These are phyloP conservation scores for Dinoponera quadriceps DNA, from an alignment of 1,140 invertebrate species.

Conservation along the genomic window DNA sequence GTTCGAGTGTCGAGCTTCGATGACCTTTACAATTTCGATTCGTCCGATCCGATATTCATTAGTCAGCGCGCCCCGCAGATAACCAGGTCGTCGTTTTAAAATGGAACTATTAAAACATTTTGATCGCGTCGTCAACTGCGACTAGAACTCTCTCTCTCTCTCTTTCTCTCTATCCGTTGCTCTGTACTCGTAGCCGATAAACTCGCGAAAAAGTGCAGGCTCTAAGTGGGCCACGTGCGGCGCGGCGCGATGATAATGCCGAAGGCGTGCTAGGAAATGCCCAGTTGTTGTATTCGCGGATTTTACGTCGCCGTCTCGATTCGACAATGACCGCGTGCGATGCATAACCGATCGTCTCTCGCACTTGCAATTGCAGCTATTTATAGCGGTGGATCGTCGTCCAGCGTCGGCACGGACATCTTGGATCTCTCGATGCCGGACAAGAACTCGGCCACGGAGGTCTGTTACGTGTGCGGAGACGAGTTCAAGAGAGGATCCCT, in stretches of 20 bases:
- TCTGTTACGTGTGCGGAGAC: conserved; percentile 95
- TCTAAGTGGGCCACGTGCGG: conserved; percentile 78
- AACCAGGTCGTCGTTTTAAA: conserved; percentile 53
- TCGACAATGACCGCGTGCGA: background rate
- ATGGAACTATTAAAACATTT: conserved; percentile 41
- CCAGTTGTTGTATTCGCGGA: conserved; percentile 15
- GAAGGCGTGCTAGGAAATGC: conserved; percentile 4
- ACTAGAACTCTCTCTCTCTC: conserved; percentile 24
- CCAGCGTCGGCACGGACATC: conserved; percentile 89
- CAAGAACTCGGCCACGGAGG: conserved; percentile 95
- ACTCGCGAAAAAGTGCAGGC: conserved; percentile 64
- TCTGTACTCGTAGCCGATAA: conserved; percentile 56
- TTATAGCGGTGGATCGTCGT: conserved; percentile 81
- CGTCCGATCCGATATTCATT: conserved; percentile 54
- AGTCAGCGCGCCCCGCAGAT: conserved; percentile 48
- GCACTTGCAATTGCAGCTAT: conserved; percentile 75
- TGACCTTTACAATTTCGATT: conserved; percentile 55
- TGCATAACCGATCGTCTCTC: conserved; percentile 36
- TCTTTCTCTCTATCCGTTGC: conserved; percentile 14
- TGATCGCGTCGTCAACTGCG: conserved; percentile 11
- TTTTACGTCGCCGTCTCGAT: background rate
- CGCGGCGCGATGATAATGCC: conserved; percentile 65
- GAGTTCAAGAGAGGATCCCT: conserved; percentile 93
- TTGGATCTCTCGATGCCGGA: conserved; percentile 95
- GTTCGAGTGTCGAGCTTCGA: conserved; percentile 12